Evolutionary conservation across 2,888 invertebrate genomes (phyloP), one percentile per base, ranked within the genome.

Genomic region (Pristionchus maxplancki): DNA sequence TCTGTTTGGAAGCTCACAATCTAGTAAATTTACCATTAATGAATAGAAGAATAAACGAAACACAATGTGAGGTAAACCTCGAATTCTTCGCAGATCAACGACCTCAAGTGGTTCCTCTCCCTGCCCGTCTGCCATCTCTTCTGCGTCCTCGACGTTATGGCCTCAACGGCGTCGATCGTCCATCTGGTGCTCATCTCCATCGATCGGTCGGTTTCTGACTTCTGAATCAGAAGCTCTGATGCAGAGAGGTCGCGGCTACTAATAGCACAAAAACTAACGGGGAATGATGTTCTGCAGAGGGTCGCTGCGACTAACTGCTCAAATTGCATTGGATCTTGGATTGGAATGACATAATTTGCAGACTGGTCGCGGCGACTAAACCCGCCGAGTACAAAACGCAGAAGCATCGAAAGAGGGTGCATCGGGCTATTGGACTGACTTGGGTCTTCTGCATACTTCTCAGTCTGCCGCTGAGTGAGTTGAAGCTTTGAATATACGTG

Each of bases 311-410:
- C n/a, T 58, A 24, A 58, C 58, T 17, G 15, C 5, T 58, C 5
- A 17, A 17, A 4, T n/a, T n/a, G n/a, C n/a, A n/a, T n/a, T n/a
- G n/a, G n/a, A n/a, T n/a, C n/a, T n/a, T n/a, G n/a, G n/a, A n/a
- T n/a, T n/a, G n/a, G n/a, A n/a, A n/a, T n/a, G n/a, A n/a, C n/a
- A n/a, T n/a, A n/a, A 15, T 11, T 17, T 92, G 24, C 44, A 93
- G 94, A 89, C 89, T 94, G 71, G 94, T 94, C 1, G 94, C 94
- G 13, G 94, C 94, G 1, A 94, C 94, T 20, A 94, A 93, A 89
- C 94, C 94, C 24, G 94, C 94, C 44, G 95, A 95, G 81, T 95
- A 95, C 91, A 94, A 94, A 84, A 95, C 94, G 1, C 85, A 91
- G 83, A 94, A 93, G 88, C 95, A 95, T 89, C 90, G 91, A 84